Percentiles rank a stretch among this genome's conserved stretches.
These are phyloP conservation scores for Pandemis corylana DNA, from an alignment of 2,888 invertebrate species.

Conservation along the genomic window DNA sequence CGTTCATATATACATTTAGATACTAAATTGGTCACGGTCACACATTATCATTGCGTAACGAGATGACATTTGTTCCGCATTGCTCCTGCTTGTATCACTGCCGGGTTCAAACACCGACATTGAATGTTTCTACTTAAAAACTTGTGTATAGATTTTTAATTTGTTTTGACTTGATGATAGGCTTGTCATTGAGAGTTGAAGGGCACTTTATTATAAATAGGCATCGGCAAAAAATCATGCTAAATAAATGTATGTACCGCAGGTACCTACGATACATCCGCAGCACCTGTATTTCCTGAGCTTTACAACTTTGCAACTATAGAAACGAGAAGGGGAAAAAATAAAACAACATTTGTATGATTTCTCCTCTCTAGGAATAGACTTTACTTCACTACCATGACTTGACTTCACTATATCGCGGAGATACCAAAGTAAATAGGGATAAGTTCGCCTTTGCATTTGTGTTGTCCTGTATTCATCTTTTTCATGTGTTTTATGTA, in stretches of 20 bases:
- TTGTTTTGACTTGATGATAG: slow-evolving; percentile 23
- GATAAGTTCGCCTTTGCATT: too few species aligned
- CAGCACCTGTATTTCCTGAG: background rate
- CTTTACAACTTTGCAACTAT: background rate
- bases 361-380: too few species aligned
- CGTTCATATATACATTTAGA: background rate
- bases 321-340: too few species aligned
- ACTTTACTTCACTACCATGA: too few species aligned
- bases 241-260: background rate
- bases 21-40: slow-evolving; percentile 54
- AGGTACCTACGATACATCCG: background rate
- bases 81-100: slow-evolving; percentile 59
- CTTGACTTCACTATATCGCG: too few species aligned
- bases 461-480: too few species aligned
- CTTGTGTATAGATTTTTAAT: slow-evolving; percentile 48
- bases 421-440: too few species aligned
- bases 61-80: slow-evolving; percentile 68
- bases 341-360: too few species aligned
- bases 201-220: background rate
- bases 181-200: slow-evolving; percentile 22
- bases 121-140: slow-evolving; percentile 64
- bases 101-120: slow-evolving; percentile 74
- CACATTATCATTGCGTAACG: slow-evolving; percentile 60
- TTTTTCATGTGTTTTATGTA: too few species aligned
- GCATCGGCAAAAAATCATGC: background rate